Evolutionary conservation across 2,113 vertebrate genomes (phyloP).

Genomic region (Ceratotherium simum): DNA sequence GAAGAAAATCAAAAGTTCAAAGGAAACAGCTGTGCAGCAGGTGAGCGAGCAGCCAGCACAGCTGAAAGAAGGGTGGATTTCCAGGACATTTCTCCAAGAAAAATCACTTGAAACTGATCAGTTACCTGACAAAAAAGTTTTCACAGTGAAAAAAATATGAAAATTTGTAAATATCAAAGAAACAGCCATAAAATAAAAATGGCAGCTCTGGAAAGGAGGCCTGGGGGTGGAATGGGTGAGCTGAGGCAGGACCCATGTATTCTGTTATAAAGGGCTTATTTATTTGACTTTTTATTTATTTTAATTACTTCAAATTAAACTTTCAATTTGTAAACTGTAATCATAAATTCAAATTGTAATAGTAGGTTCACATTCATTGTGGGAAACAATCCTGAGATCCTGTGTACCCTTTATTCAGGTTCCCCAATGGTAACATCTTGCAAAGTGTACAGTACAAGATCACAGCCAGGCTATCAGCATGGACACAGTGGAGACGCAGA

Average conservation of each 20-base stretch:
- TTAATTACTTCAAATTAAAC: neutral
- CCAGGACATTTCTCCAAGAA: neutral
- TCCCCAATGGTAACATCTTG: neutral
- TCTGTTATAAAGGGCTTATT: neutral
- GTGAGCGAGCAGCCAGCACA: neutral
- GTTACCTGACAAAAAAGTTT: neutral
- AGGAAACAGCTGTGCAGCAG: neutral
- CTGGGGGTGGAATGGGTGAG: neutral
- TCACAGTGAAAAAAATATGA: neutral
- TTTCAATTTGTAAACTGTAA: neutral
- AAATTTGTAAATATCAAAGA: slow-evolving; percentile 11
- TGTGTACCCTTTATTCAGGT: neutral
- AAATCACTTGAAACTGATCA: neutral
- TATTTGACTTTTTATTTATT: neutral
- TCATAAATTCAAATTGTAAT: neutral
- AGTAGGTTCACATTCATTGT: neutral
- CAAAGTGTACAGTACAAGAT: neutral
- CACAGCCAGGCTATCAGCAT: neutral
- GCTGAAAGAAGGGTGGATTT: neutral
- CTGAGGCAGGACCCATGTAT: neutral
- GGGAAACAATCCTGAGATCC: neutral
- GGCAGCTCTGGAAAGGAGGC: neutral
- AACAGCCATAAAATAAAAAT: neutral
- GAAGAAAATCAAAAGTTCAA: neutral
- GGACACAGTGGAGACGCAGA: neutral